These are phyloP conservation scores for Notodonta dromedarius DNA, from an alignment of 2,888 invertebrate genomes.

Conservation along the genomic window DNA sequence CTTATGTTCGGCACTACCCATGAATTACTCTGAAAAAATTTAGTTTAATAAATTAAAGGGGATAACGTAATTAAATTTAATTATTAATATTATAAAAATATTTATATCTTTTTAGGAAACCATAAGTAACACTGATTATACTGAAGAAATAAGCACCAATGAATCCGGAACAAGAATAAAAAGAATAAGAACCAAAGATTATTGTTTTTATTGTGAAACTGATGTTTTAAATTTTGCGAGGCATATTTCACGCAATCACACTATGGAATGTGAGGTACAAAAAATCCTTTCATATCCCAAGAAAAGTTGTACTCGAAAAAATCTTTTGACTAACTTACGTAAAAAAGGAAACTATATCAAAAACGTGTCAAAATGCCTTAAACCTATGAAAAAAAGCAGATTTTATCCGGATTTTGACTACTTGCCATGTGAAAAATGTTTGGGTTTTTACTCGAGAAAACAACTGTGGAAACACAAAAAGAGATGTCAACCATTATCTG, in stretches of 20 bases:
- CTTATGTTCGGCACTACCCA: no score
- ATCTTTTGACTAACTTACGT: background rate
- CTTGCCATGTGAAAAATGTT: constrained; percentile 10
- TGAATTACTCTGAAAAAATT: no score
- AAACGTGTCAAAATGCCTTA: constrained; percentile 1
- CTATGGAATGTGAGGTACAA: constrained; percentile 10
- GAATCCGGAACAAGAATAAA: no score
- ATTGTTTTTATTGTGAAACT: constrained; percentile 8
- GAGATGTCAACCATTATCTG: constrained; percentile 10
- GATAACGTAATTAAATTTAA: no score
- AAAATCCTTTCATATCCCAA: constrained; percentile 10
- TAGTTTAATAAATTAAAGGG: no score
- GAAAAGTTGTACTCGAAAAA: constrained; percentile 8
- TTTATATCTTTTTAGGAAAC: no score
- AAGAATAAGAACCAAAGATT: background rate
- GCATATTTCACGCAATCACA: constrained; percentile 11
- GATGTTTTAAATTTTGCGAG: constrained; percentile 11
- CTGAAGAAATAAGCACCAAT: no score
- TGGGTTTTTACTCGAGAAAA: constrained; percentile 16
- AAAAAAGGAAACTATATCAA: constrained; percentile 14
- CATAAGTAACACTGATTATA: no score
- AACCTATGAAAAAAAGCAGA: constrained; percentile 11
- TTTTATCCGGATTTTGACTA: constrained; percentile 8
- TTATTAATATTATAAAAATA: no score
- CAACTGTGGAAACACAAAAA: constrained; percentile 35